Conservation (phyloP, 2,113 vertebrate species). For the Pungitius pungitius region DNA sequence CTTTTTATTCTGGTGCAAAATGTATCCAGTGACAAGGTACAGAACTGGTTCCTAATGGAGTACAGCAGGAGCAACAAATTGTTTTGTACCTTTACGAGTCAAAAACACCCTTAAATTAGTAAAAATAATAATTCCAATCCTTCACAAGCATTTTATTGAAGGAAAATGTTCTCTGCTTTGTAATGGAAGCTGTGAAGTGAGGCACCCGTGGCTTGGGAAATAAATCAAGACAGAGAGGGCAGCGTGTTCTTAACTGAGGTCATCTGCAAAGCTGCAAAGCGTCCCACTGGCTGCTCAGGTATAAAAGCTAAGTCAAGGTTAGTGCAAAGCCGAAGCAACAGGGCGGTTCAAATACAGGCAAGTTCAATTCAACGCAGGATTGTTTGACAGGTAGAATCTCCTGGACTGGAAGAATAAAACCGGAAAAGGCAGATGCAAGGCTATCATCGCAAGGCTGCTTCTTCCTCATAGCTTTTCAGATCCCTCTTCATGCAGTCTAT, state of each 20-base stretch:
- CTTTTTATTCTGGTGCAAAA: no score
- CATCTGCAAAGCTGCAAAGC: slow-evolving; percentile 16
- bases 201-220: not conserved
- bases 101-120: no score
- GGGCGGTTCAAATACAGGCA: not conserved
- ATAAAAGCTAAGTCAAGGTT: slow-evolving; percentile 32
- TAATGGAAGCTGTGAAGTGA: not conserved
- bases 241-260: slow-evolving; percentile 39
- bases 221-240: slow-evolving; percentile 21
- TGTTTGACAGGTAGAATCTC: slow-evolving; percentile 1
- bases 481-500: not conserved
- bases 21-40: no score
- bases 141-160: no score
- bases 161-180: no score
- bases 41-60: no score
- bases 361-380: slow-evolving; percentile 4
- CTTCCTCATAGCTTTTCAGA: not conserved
- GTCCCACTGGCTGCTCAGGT: not conserved
- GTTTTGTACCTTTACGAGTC: no score
- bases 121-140: not conserved
- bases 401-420: not conserved
- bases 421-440: not conserved
- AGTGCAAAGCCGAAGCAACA: slow-evolving; percentile 2
- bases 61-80: no score
- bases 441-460: not conserved